Conservation (phyloP, 1,140 invertebrate species). For the Drosophila pseudoananassae region DNA sequence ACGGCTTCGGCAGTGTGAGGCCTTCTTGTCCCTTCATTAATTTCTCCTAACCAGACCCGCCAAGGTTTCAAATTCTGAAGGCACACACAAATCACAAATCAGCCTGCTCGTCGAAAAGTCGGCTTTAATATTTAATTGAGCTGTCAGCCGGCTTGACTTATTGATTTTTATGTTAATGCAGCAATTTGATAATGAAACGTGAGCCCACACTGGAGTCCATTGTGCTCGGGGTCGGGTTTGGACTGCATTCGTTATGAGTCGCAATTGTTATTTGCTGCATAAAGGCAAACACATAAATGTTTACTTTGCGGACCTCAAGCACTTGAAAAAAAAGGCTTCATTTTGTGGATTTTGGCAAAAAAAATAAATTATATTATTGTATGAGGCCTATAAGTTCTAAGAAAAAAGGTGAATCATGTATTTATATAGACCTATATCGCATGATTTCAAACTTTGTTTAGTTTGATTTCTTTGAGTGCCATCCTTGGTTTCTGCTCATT, state of each 20-base stretch:
- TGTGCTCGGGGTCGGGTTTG: conserved; percentile 37
- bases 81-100: conserved; percentile 43
- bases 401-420: no score
- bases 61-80: conserved; percentile 10
- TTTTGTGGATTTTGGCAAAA: no score
- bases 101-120: conserved; percentile 24
- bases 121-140: conserved; percentile 39
- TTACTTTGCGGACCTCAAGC: conserved; percentile 19
- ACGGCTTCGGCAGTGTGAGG: background rate
- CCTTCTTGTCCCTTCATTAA: conserved; percentile 22
- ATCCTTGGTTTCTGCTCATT: conserved; percentile 48
- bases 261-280: conserved; percentile 21
- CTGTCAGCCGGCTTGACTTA: conserved; percentile 25
- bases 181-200: conserved; percentile 28
- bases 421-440: background rate
- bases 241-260: conserved; percentile 23
- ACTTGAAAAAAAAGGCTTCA: conserved; percentile 10
- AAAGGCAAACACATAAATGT: conserved; percentile 18
- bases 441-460: background rate
- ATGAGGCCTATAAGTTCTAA: no score
- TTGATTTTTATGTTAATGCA: conserved; percentile 45
- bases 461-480: background rate
- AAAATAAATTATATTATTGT: no score
- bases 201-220: conserved; percentile 43
- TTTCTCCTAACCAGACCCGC: conserved; percentile 60